Percentiles rank a stretch among this genome's conserved stretches.
Conservation (phyloP, 2,888 invertebrate species). For the Leptopterna dolabrata region DNA sequence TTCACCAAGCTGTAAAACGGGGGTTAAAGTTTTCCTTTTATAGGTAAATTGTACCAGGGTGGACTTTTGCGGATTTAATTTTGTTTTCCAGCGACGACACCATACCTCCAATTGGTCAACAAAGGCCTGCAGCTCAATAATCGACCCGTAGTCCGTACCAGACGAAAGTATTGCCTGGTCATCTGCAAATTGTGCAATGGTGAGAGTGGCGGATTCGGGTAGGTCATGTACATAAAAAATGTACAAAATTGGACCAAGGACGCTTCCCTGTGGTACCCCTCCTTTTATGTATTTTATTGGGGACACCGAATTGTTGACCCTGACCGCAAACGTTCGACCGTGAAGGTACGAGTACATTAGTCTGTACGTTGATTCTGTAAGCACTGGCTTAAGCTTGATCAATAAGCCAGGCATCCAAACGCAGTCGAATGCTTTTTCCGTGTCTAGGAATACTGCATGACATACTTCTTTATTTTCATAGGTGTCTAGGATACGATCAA, state of each 20-base stretch:
- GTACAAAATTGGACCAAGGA: conserved; percentile 41
- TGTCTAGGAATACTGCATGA: no score
- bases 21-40: not conserved
- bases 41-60: conserved; percentile 21
- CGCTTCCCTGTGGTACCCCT: conserved; percentile 49
- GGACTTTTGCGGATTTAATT: conserved; percentile 12
- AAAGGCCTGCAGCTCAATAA: not conserved
- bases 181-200: conserved; percentile 28
- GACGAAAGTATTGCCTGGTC: not conserved
- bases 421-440: no score
- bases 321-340: conserved; percentile 30
- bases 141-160: not conserved
- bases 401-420: no score
- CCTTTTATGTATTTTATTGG: not conserved
- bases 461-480: no score
- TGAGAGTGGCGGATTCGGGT: not conserved
- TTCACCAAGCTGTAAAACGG: not conserved
- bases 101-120: not conserved
- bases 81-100: conserved; percentile 21
- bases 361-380: conserved; percentile 14
- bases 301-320: not conserved
- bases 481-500: no score
- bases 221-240: conserved; percentile 5
- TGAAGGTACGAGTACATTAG: conserved; percentile 33
- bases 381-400: no score